Base-by-base conservation (phyloP, 2,113 vertebrate species). In the Heterotilapia buettikoferi region DNA sequence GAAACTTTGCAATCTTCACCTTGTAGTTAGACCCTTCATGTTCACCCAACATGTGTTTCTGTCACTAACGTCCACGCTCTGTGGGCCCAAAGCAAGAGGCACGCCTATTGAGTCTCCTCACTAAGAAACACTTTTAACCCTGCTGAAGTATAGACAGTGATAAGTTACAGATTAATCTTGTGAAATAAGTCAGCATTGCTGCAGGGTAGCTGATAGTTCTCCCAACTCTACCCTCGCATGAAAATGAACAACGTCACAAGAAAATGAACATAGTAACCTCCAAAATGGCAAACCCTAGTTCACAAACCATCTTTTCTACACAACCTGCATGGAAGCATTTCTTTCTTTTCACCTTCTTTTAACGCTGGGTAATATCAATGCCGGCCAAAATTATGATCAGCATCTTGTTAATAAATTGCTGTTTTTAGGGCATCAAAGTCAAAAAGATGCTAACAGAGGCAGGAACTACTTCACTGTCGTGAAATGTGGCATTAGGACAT, bases 211-310 rank as follows among this genome's bases (percentile, higher is more conserved):
- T 52, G 73, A 52, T 6, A 78, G 0, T 50, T 78, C 43, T 14
- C 9, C 6, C 45, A 78, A 12, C 26, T 52, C 26, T 78, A 4
- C 10, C 43, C 3, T 52, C 14, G 19, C 3, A 52, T 0, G 10
- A 52, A 4, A 52, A 50, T 19, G 4, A 78, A 8, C 26, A 33
- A 7, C 18, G 18, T 52, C 73, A 78, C 16, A 78, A 52, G 26
- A 52, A 78, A 52, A 13, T 7, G 16, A 78, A 31, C 10, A 52
- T n/a, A 10, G 26, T 19, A 10, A 31, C 45, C 45, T 19, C 26
- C 45, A 3, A 31, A 78, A 78, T n/a, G 0, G 45, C 18, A 52
- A 50, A 78, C 16, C 0, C 1, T 78, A 52, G 26, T 78, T 31
- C 73, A 50, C 73, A 78, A 78, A 31, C 45, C 45, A 52, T 50